Evolutionary conservation across 2,797 vertebrate species (phyloP).

Genomic region (Rhinella marina): DNA sequence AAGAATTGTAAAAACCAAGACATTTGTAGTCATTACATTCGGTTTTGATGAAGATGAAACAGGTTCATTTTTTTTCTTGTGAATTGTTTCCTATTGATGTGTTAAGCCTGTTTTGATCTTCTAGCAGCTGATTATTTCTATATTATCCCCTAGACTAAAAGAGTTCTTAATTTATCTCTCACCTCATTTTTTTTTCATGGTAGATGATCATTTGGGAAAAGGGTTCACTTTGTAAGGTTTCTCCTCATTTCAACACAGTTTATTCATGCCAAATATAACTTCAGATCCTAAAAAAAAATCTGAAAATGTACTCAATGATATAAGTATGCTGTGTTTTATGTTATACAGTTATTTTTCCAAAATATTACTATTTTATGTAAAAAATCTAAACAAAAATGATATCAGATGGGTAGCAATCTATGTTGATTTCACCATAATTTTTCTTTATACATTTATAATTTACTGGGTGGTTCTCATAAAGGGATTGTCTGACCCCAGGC

Average conservation of each 20-base stretch:
- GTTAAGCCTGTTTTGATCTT: constrained; percentile 38
- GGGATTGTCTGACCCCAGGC: too few species aligned
- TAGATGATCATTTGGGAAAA: constrained; percentile 15
- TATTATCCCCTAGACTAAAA: constrained; percentile 47
- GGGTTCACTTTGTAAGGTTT: background rate
- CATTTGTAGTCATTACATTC: constrained; percentile 51
- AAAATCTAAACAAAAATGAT: too few species aligned
- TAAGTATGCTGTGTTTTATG: too few species aligned
- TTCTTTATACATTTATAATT: too few species aligned
- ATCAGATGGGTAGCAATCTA: too few species aligned
- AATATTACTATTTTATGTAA: too few species aligned
- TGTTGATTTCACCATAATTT: too few species aligned
- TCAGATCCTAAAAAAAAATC: background rate
- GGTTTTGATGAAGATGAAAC: constrained; percentile 58
- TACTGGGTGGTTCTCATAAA: too few species aligned
- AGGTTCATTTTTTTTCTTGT: constrained; percentile 24
- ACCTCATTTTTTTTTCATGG: constrained; percentile 3
- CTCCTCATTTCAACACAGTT: background rate
- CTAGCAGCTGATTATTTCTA: constrained; percentile 37
- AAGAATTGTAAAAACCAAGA: constrained; percentile 39
- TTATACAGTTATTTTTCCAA: too few species aligned
- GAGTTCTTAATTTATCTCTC: constrained; percentile 30
- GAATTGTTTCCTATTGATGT: constrained; percentile 54
- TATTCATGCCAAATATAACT: background rate
- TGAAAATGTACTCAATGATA: too few species aligned